Evolutionary conservation across 2,113 vertebrate species (phyloP).

Genomic region (Alligator sinensis): DNA sequence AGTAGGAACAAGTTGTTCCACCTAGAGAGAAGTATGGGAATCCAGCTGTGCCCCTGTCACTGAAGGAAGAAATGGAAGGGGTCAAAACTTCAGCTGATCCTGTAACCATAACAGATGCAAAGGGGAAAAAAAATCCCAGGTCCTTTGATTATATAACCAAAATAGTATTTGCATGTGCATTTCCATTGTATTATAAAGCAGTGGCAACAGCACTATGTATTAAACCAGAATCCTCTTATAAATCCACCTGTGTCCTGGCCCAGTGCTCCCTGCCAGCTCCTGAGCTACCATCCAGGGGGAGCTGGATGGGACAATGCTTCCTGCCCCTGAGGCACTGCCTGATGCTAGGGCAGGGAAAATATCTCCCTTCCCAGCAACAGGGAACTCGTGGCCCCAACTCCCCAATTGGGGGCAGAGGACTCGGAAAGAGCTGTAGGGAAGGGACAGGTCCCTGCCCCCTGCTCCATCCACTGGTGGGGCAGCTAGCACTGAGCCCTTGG

Average conservation of each 20-base stretch:
- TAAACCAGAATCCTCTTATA: background rate
- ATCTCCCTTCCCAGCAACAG: no score
- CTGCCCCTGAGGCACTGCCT: no score
- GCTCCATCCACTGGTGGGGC: no score
- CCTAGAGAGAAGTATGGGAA: background rate
- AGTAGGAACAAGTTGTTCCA: background rate
- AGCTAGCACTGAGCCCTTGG: no score
- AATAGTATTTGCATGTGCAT: background rate
- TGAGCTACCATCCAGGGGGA: no score
- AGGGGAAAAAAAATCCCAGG: background rate
- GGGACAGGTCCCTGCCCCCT: no score
- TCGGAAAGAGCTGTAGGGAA: no score
- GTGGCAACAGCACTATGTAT: background rate
- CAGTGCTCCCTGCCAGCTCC: no score
- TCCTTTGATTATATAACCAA: slow-evolving; percentile 16
- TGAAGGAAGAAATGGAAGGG: background rate
- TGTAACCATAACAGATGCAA: background rate
- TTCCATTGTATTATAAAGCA: background rate
- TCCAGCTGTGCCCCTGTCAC: background rate
- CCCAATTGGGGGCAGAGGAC: no score
- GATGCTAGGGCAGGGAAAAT: no score
- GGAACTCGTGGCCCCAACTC: no score
- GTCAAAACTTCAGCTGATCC: background rate
- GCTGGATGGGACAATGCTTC: no score
- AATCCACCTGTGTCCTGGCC: background rate